Base-by-base conservation (phyloP, 2,888 invertebrate genomes). In the Pterobdella sp. region DNA sequence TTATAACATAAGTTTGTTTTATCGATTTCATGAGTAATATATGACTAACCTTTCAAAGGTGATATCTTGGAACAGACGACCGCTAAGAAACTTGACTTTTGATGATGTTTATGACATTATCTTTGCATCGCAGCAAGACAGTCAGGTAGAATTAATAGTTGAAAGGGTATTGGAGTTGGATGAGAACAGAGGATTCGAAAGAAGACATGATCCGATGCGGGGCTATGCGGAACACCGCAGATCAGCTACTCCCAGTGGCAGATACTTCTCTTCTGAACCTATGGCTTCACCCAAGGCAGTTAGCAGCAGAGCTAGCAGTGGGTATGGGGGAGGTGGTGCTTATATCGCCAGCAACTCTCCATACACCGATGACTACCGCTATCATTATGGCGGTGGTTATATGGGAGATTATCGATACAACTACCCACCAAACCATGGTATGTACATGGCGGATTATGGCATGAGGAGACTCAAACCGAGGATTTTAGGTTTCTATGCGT, bases 31-130 rank as follows among this genome's bases (percentile, higher is more conserved):
- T 42, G 7, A 18, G 18, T 42, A 42, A 14, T 14, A 42, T 18
- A 42, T 14, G 42, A 42, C 18, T 7, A 42, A 14, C 7, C 7
- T 42, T 7, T 14, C 42, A 22, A 22, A 56, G 60, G 60, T 56
- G n/a, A 4, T 56, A 3, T 14, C 26, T 3, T 56, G 60, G 60
- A 56, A 56, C 60, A 56, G 94, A 70, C 88, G 91, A 78, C 89
- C 89, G 72, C 87, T 98, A 75, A 91, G 93, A 85, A 92, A 93
- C 77, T 92, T 93, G 81, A 90, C 90, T 77, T 91, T 90, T 81
- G 93, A 95, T 81, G 94, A 96, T 83, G 96, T 97, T 71, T 90
- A 91, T 81, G 91, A 93, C 80, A 92, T 96, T 80, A 94, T 98
- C 79, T 90, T 92, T 73, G 93, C 94, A 83, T 94, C 94, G 82